A percentile compares a stretch with the other conserved stretches of the same genome.
Evolutionary conservation across 92 coral and sea anemone genomes (phyloP).

Genomic region (Porites cylindrica): DNA sequence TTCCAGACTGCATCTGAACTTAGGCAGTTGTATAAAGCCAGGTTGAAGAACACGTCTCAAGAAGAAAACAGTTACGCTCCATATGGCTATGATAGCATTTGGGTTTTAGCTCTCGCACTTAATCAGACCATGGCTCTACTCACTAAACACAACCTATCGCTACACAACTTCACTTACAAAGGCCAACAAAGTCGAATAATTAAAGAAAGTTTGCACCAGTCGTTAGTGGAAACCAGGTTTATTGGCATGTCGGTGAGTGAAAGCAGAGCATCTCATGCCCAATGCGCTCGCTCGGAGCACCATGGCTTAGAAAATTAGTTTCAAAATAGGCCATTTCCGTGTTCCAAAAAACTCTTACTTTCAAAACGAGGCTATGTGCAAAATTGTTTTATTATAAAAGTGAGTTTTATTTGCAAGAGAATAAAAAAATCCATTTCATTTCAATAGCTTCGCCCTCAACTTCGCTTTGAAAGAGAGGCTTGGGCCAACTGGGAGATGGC

Average conservation of each 20-base stretch:
- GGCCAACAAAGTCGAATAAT: slow-evolving; percentile 26
- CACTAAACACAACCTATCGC: slow-evolving; percentile 54
- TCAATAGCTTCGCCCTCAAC: too few relatives aligned
- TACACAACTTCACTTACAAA: slow-evolving; percentile 65
- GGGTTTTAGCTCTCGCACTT: slow-evolving; percentile 74
- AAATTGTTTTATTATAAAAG: too few relatives aligned
- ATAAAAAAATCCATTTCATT: too few relatives aligned
- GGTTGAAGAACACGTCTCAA: slow-evolving; percentile 30
- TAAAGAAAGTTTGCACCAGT: slow-evolving; percentile 19
- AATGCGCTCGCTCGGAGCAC: too few relatives aligned
- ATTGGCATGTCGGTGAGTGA: slow-evolving; percentile 80
- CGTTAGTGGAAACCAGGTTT: slow-evolving; percentile 52
- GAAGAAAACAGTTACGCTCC: slow-evolving; percentile 68
- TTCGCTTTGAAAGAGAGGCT: too few relatives aligned
- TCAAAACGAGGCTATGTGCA: too few relatives aligned
- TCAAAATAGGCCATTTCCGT: too few relatives aligned
- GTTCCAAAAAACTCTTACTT: too few relatives aligned
- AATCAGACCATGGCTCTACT: slow-evolving; percentile 59
- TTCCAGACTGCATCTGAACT: slow-evolving; percentile 59
- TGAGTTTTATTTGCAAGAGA: too few relatives aligned
- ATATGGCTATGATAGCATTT: slow-evolving; percentile 76
- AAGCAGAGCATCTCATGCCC: not conserved
- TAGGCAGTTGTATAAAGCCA: slow-evolving; percentile 28
- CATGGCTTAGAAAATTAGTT: too few relatives aligned
- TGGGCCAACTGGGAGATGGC: too few relatives aligned